Percentiles rank a stretch among this genome's conserved stretches.
These are phyloP conservation scores for Dascillus cervinus DNA, from an alignment of 2,888 invertebrate species.

Conservation along the genomic window DNA sequence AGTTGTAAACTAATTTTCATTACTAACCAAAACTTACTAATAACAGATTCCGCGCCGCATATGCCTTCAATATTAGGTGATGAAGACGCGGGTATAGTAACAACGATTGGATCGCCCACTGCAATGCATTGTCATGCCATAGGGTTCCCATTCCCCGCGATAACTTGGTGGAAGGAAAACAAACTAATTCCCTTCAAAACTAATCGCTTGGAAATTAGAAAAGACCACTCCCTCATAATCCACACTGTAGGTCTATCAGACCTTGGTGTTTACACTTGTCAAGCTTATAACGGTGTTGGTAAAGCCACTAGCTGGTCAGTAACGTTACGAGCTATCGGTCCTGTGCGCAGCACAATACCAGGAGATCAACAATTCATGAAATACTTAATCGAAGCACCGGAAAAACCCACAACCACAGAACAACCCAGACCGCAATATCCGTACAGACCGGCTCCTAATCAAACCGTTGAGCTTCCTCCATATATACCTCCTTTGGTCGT, in stretches of 20 bases:
- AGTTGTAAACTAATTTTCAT: not conserved
- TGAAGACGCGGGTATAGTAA: slow-evolving; percentile 53
- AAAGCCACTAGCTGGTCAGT: slow-evolving; percentile 72
- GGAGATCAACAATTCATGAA: slow-evolving; percentile 52
- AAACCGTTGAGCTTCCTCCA: slow-evolving; percentile 23
- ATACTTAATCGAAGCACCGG: slow-evolving; percentile 51
- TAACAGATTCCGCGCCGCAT: slow-evolving; percentile 50
- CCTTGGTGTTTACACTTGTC: slow-evolving; percentile 81
- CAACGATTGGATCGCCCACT: slow-evolving; percentile 63
- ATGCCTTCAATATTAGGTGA: slow-evolving; percentile 63
- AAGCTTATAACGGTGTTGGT: slow-evolving; percentile 73
- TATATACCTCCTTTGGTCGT: slow-evolving; percentile 25
- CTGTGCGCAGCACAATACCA: slow-evolving; percentile 51
- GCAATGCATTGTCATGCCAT: slow-evolving; percentile 71
- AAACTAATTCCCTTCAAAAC: slow-evolving; percentile 66
- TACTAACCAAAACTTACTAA: not conserved
- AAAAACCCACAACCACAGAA: slow-evolving; percentile 34
- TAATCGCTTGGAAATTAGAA: slow-evolving; percentile 60
- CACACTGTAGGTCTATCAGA: slow-evolving; percentile 60
- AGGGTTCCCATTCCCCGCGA: slow-evolving; percentile 70
- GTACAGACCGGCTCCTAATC: slow-evolving; percentile 36
- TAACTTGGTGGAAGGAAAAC: slow-evolving; percentile 79
- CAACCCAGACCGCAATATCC: slow-evolving; percentile 27
- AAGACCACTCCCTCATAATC: slow-evolving; percentile 69
- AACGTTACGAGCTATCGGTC: slow-evolving; percentile 62